A percentile compares a stretch with the other conserved stretches of the same genome.
Evolutionary conservation across 2,888 invertebrate species (phyloP).

Genomic region (Aporophyla nigra): DNA sequence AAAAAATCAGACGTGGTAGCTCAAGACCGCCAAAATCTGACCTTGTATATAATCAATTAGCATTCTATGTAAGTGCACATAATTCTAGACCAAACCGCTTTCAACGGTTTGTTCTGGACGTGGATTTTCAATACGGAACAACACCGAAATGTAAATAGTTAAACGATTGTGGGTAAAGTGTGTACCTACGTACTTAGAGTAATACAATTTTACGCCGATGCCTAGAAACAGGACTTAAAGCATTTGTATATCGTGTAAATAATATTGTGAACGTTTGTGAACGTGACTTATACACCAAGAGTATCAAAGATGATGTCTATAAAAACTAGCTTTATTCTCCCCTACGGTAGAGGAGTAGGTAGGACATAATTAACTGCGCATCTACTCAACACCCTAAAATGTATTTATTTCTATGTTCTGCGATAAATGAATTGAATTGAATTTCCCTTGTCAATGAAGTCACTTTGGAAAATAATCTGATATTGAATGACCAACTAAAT

Average conservation of each 20-base stretch:
- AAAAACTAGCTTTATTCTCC: not conserved
- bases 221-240: not conserved
- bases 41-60: slow-evolving; percentile 58
- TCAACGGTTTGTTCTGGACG: slow-evolving; percentile 22
- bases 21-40: slow-evolving; percentile 37
- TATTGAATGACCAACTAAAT: no score
- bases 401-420: no score
- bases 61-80: slow-evolving; percentile 56
- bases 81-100: slow-evolving; percentile 55
- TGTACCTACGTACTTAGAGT: not conserved
- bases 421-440: no score
- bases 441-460: no score
- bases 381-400: no score
- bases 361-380: no score
- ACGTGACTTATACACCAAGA: not conserved
- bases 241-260: not conserved
- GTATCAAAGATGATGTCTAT: not conserved
- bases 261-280: not conserved
- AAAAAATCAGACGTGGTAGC: slow-evolving; percentile 6
- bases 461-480: no score
- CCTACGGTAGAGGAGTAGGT: no score
- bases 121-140: slow-evolving; percentile 33
- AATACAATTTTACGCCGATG: not conserved
- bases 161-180: not conserved
- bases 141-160: slow-evolving; percentile 15